Percentiles rank a stretch among this genome's conserved stretches.
phyloP scores from a whole-genome alignment of 2,888 invertebrate genomes.

The Callimorpha dominula region DNA sequence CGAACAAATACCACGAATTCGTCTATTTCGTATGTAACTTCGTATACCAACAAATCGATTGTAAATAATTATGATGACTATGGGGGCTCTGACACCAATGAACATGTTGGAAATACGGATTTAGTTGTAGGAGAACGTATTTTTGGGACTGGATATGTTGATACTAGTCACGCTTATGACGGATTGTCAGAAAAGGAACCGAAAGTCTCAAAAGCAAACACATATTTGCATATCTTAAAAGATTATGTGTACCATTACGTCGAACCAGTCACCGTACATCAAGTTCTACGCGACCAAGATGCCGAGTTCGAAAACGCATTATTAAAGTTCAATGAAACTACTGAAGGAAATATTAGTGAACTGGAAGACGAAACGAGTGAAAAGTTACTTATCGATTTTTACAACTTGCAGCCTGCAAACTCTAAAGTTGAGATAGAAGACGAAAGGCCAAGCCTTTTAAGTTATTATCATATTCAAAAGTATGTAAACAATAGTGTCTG shows the following conservation, averaged over 20 bases:
- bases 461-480: conserved; percentile 6
- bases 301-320: background rate
- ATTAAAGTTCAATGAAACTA: background rate
- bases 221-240: conserved; percentile 42
- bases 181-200: conserved; percentile 18
- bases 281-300: conserved; percentile 18
- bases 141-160: conserved; percentile 15
- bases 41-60: conserved; percentile 17
- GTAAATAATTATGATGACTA: conserved; percentile 31
- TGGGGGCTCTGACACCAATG: conserved; percentile 35
- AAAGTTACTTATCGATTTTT: conserved; percentile 61
- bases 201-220: conserved; percentile 15
- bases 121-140: conserved; percentile 9
- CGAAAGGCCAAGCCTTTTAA: background rate
- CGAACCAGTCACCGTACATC: background rate
- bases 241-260: conserved; percentile 48
- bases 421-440: conserved; percentile 31
- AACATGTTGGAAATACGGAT: conserved; percentile 28
- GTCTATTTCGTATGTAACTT: background rate
- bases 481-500: conserved; percentile 53
- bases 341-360: conserved; percentile 23
- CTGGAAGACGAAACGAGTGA: conserved; percentile 33
- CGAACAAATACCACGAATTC: conserved; percentile 16
- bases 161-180: conserved; percentile 21
- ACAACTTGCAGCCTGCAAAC: conserved; percentile 68